Evolutionary conservation across 1,140 invertebrate species (phyloP).

Genomic region (Diorhabda elongata): DNA sequence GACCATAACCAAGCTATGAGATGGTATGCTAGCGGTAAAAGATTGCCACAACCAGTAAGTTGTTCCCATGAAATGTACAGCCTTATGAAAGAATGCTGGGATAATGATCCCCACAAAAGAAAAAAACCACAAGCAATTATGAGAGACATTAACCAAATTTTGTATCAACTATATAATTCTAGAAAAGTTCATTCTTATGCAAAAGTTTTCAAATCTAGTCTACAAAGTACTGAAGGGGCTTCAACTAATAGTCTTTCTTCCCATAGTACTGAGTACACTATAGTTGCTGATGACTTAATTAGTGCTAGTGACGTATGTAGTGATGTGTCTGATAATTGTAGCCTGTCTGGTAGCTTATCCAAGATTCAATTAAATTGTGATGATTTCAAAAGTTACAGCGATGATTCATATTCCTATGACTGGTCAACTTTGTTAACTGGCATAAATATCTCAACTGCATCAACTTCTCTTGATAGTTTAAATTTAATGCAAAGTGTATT

Average conservation of each 20-base stretch:
- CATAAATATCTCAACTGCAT: slow-evolving; percentile 40
- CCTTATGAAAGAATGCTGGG: slow-evolving; percentile 87
- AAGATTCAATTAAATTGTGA: slow-evolving; percentile 22
- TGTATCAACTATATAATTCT: slow-evolving; percentile 66
- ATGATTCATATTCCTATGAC: slow-evolving; percentile 34
- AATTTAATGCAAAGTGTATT: slow-evolving; percentile 45
- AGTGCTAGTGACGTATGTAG: slow-evolving; percentile 21
- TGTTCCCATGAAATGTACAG: slow-evolving; percentile 80
- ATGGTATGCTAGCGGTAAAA: slow-evolving; percentile 63
- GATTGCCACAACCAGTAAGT: slow-evolving; percentile 66
- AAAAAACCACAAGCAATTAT: slow-evolving; percentile 77
- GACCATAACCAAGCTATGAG: slow-evolving; percentile 36
- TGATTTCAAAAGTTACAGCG: slow-evolving; percentile 23
- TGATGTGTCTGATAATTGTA: slow-evolving; percentile 8
- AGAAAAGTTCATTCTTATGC: slow-evolving; percentile 57
- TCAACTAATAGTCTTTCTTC: slow-evolving; percentile 42
- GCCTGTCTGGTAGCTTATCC: slow-evolving; percentile 13
- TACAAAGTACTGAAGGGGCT: slow-evolving; percentile 18
- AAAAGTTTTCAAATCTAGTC: slow-evolving; percentile 41
- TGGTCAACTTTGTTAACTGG: slow-evolving; percentile 43
- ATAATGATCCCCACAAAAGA: slow-evolving; percentile 61
- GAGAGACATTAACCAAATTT: slow-evolving; percentile 76
- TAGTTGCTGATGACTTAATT: slow-evolving; percentile 24
- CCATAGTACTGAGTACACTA: slow-evolving; percentile 31
- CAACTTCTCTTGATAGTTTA: slow-evolving; percentile 43